A percentile compares a stretch with the other conserved stretches of the same genome.
phyloP scores from a whole-genome alignment of 2,113 vertebrate species.

The Pungitius pungitius region DNA sequence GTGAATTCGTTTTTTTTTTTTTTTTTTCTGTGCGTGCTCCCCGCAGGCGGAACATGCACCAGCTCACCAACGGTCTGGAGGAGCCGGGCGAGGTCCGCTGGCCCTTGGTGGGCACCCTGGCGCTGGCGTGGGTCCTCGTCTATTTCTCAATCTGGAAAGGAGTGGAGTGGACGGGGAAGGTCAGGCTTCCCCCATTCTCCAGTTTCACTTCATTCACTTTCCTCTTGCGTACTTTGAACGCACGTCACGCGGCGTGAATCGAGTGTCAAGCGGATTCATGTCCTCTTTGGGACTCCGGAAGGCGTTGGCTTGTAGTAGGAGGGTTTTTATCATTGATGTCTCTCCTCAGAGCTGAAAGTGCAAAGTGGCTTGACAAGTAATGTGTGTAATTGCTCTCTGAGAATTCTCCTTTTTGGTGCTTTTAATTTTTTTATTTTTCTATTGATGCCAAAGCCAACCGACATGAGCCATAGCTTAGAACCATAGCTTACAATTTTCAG shows the following conservation, averaged over 20 bases:
- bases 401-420: too few species aligned
- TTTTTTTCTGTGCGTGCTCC: constrained; percentile 22
- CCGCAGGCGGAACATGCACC: constrained; percentile 90
- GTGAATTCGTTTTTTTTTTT: neutral
- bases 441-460: neutral
- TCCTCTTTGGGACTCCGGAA: neutral
- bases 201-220: neutral
- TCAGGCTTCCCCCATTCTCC: constrained; percentile 46
- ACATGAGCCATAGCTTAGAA: neutral
- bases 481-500: neutral
- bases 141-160: constrained; percentile 97
- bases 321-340: neutral
- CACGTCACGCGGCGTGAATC: too few species aligned
- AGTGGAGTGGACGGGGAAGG: constrained; percentile 94
- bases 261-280: too few species aligned
- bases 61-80: constrained; percentile 85
- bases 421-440: neutral
- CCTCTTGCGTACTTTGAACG: neutral
- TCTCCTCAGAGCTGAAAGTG: neutral
- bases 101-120: constrained; percentile 88
- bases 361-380: neutral
- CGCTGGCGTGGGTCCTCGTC: constrained; percentile 89
- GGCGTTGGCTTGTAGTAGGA: neutral
- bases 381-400: neutral
- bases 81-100: constrained; percentile 87